Evolutionary conservation across 2,113 vertebrate genomes (phyloP).

Genomic region (Caranx melampygus): DNA sequence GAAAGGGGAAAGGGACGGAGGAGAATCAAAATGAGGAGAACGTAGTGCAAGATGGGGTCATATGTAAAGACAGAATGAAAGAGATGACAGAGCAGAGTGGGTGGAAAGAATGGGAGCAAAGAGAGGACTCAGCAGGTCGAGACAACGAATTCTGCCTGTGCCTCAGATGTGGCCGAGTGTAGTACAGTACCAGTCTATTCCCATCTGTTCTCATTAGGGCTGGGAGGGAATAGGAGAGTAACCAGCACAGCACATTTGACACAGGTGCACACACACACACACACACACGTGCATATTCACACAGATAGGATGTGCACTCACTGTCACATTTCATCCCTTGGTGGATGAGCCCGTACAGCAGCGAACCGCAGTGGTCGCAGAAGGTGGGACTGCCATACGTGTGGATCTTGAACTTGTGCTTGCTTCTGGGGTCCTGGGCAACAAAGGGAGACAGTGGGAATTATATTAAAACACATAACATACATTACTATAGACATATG

Average conservation of each 20-base stretch:
- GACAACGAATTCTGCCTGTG: slow-evolving; percentile 37
- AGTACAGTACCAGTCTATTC: slow-evolving; percentile 64
- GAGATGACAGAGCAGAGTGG: slow-evolving; percentile 43
- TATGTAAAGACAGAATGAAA: slow-evolving; percentile 31
- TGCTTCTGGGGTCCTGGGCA: slow-evolving; percentile 95
- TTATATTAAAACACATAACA: no score
- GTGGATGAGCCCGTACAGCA: slow-evolving; percentile 97
- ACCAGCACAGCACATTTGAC: slow-evolving; percentile 46
- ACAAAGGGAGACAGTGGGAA: not conserved
- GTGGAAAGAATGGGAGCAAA: slow-evolving; percentile 57
- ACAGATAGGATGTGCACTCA: slow-evolving; percentile 82
- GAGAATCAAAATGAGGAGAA: slow-evolving; percentile 7
- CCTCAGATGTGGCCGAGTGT: slow-evolving; percentile 49
- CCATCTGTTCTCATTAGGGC: slow-evolving; percentile 75
- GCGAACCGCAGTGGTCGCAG: slow-evolving; percentile 96
- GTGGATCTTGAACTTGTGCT: slow-evolving; percentile 99
- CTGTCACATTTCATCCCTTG: slow-evolving; percentile 99
- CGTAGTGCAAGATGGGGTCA: slow-evolving; percentile 15
- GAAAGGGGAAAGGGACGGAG: not conserved
- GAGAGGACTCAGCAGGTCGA: slow-evolving; percentile 35
- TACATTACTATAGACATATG: no score
- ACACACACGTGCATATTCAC: slow-evolving; percentile 18
- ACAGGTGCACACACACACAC: slow-evolving; percentile 38
- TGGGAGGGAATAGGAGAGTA: slow-evolving; percentile 26
- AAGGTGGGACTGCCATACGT: slow-evolving; percentile 96